These are phyloP conservation scores for Cheilosia scutellata DNA, from an alignment of 2,888 invertebrate genomes.

Conservation along the genomic window DNA sequence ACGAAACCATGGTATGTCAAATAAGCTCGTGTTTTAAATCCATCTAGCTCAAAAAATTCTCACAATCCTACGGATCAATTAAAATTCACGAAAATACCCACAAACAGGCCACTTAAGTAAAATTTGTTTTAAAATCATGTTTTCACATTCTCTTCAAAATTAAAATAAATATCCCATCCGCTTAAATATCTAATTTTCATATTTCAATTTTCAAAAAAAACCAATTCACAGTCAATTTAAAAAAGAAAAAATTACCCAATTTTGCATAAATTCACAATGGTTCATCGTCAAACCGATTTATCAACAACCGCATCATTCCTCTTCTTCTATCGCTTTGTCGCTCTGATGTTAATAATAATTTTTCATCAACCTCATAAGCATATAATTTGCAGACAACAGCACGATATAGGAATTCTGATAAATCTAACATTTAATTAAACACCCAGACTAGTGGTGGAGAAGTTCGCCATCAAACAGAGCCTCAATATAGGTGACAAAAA, in stretches of 20 bases:
- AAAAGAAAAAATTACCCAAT: background rate
- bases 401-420: constrained; percentile 17
- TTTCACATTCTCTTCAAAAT: constrained; percentile 14
- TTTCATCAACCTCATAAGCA: constrained; percentile 29
- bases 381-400: background rate
- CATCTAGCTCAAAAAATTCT: background rate
- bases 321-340: background rate
- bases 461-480: background rate
- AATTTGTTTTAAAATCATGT: constrained; percentile 1
- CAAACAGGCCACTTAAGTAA: background rate
- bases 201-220: background rate
- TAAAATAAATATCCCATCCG: constrained; percentile 21
- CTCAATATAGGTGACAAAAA: constrained; percentile 22
- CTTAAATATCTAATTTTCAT: constrained; percentile 36
- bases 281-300: constrained; percentile 55
- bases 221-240: constrained; percentile 9
- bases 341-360: constrained; percentile 8
- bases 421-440: constrained; percentile 27
- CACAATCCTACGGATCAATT: background rate
- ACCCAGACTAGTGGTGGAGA: constrained; percentile 10
- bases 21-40: background rate
- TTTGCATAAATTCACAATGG: constrained; percentile 67
- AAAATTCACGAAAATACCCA: background rate
- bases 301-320: constrained; percentile 10
- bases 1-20: no score